Conservation (phyloP, 2,113 vertebrate genomes). For the Isichthys henryi region DNA sequence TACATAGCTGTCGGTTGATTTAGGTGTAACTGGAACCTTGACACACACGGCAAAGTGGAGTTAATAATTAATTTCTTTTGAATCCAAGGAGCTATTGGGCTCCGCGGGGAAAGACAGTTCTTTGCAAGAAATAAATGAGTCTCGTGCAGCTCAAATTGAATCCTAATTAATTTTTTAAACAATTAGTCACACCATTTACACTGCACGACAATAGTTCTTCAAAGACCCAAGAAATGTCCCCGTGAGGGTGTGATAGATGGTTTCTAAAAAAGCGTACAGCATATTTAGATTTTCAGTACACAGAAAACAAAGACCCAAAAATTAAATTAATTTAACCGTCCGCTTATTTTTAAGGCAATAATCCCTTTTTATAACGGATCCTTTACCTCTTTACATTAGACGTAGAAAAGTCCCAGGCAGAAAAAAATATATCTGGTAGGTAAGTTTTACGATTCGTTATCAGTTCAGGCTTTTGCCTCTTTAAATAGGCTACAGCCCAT, state of each 20-base stretch:
- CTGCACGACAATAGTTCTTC: neutral
- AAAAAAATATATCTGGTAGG: neutral
- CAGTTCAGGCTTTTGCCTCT: neutral
- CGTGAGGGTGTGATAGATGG: neutral
- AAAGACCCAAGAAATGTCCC: neutral
- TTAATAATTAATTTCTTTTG: neutral
- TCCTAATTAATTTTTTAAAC: conserved; percentile 12
- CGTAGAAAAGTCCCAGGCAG: neutral
- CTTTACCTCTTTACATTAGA: neutral
- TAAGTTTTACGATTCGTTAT: neutral
- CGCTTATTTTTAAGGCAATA: neutral
- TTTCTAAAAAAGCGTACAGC: neutral
- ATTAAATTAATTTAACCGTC: neutral
- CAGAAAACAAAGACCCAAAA: neutral
- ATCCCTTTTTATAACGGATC: neutral
- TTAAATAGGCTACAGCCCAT: neutral
- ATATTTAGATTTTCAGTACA: neutral
- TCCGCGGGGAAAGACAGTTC: conserved; percentile 8
- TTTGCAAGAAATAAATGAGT: conserved; percentile 2
- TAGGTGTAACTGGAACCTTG: neutral
- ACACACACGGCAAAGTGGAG: neutral
- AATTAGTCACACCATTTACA: conserved; percentile 3
- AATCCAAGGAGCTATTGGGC: neutral
- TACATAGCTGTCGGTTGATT: neutral
- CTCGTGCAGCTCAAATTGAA: neutral